Evolutionary conservation across 2,797 vertebrate genomes (phyloP), one percentile per base, ranked within the genome.

Genomic region (Ctenopoma kingsleyae): DNA sequence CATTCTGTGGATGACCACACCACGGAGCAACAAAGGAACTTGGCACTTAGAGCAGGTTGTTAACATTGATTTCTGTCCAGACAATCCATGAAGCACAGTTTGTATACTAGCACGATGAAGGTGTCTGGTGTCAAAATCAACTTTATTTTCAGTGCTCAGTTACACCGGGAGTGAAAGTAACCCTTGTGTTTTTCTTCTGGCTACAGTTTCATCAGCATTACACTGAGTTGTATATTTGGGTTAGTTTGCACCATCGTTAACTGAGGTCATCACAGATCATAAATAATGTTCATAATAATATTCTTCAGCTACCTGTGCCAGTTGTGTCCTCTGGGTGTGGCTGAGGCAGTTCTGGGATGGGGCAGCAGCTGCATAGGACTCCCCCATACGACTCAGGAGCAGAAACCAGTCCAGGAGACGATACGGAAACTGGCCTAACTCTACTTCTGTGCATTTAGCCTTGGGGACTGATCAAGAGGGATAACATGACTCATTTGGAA

Each of bases 341-440:
- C 79, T 89, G 62, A 92, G 82, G 77, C 91, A 92, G 80, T 51
- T 91, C 78, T 89, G 90, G 22, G 93, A 66, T 0, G 73, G 90
- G 43, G 90, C 86, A 17, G 66, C 79, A 67, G 90, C 82, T 72
- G 77, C 17, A 44, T 91, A 88, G 17, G 78, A 86, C 67, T 87
- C 58, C 61, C 87, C 91, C 90, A 94, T 94, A 5, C 89, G 92
- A 76, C 92, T 95, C 72, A 95, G 83, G 32, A 95, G 87, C 74
- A 95, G 86, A 62, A 94, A 94, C 94, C 94, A 95, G 87, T 95
- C 92, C 78, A 95, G 41, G 54, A 95, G 91, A 17, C 92, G 91
- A 75, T 92, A 94, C 32, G 94, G 92, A 81, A 95, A 95, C 89
- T 95, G 94, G 46, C 69, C 90, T 0, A 92, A 78, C 80, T 94